These are phyloP conservation scores for Orthosia gracilis DNA, from an alignment of 2,888 invertebrate species.

Conservation along the genomic window DNA sequence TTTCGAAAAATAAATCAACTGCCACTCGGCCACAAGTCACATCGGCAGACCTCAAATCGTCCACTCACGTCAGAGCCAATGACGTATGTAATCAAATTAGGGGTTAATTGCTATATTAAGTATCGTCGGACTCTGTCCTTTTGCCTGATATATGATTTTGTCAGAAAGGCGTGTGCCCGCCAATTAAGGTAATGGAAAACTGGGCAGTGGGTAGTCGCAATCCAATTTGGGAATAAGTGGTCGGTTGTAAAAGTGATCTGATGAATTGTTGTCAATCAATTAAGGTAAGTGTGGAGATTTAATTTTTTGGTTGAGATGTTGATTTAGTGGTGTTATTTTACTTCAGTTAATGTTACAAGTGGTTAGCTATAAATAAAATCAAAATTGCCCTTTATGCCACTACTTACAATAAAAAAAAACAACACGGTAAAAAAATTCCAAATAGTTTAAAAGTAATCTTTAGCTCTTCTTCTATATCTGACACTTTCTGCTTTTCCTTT, in stretches of 20 bases:
- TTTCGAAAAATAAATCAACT: constrained; percentile 49
- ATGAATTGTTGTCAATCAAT: constrained; percentile 67
- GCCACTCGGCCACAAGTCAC: constrained; percentile 33
- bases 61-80: constrained; percentile 74
- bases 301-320: constrained; percentile 24
- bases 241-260: constrained; percentile 59
- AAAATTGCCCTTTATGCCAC: too few relatives aligned
- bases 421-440: too few relatives aligned
- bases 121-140: constrained; percentile 84
- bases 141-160: constrained; percentile 87
- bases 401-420: too few relatives aligned
- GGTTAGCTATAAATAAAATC: background rate
- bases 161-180: constrained; percentile 80
- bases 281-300: constrained; percentile 49
- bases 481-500: too few relatives aligned
- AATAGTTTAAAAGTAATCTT: too few relatives aligned
- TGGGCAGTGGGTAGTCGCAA: constrained; percentile 44
- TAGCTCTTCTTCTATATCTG: too few relatives aligned
- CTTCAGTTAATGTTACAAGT: background rate
- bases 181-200: constrained; percentile 79
- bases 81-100: constrained; percentile 90
- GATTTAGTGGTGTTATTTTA: constrained; percentile 6
- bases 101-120: constrained; percentile 90
- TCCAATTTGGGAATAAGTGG: constrained; percentile 62
- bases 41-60: constrained; percentile 64